phyloP scores from a whole-genome alignment of 2,113 vertebrate genomes.

The Sciurus niger region DNA sequence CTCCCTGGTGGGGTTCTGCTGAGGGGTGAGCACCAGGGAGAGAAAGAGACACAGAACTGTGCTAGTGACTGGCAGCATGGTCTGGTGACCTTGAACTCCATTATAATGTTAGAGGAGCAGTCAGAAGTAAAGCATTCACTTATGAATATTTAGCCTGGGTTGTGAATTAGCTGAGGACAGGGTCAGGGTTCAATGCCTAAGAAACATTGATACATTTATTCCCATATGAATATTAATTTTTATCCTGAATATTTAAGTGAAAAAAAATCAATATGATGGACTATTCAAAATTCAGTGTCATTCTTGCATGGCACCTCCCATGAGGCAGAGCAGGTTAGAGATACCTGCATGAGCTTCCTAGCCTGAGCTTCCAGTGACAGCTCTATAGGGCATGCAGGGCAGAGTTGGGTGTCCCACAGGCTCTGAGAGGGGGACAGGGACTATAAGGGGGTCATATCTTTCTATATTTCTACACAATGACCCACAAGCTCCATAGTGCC shows the following conservation, averaged over 20 bases:
- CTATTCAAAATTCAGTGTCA: too few species aligned
- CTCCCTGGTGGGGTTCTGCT: neutral
- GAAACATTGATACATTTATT: neutral
- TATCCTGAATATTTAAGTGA: neutral
- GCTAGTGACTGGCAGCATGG: too few species aligned
- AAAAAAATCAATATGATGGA: neutral
- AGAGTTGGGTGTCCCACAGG: neutral
- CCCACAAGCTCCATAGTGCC: too few species aligned
- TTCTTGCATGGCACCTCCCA: neutral
- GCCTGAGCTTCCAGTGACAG: too few species aligned
- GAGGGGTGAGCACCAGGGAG: too few species aligned
- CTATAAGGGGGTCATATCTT: neutral
- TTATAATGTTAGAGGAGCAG: neutral
- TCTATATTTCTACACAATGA: neutral
- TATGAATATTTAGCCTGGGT: too few species aligned
- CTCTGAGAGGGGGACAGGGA: too few species aligned
- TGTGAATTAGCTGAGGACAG: neutral
- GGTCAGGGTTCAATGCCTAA: neutral
- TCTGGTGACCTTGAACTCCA: neutral
- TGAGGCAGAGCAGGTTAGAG: neutral
- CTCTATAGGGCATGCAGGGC: neutral
- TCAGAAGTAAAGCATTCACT: neutral
- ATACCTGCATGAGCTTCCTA: neutral
- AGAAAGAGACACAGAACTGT: neutral
- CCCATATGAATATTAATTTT: neutral